Conservation (phyloP, 1,140 invertebrate genomes). For the Nomia melanderi region DNA sequence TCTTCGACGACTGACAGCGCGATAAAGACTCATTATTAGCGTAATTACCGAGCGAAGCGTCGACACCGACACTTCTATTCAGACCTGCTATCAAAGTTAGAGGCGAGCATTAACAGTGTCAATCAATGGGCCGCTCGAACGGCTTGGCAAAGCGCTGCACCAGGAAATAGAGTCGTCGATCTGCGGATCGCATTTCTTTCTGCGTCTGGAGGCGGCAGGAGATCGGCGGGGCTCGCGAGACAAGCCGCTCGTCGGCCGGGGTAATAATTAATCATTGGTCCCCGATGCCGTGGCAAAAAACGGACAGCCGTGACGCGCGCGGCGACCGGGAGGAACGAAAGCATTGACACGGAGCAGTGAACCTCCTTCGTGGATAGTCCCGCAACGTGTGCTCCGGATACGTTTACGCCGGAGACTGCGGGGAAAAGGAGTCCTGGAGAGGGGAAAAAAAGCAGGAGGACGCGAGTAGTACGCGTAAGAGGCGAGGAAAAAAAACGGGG, state of each 20-base stretch:
- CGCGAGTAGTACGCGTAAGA: too few relatives aligned
- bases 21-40: too few relatives aligned
- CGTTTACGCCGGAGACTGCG: not conserved
- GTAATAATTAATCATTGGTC: constrained; percentile 60
- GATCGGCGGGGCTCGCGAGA: constrained; percentile 19
- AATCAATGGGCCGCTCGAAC: too few relatives aligned
- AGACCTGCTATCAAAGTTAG: too few relatives aligned
- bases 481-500: not conserved
- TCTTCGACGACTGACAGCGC: too few relatives aligned
- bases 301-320: constrained; percentile 44
- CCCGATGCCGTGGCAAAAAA: constrained; percentile 58
- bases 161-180: constrained; percentile 26
- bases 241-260: constrained; percentile 34
- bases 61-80: too few relatives aligned
- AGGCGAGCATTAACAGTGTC: too few relatives aligned
- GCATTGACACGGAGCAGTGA: constrained; percentile 33
- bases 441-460: too few relatives aligned
- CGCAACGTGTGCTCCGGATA: constrained; percentile 4
- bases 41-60: too few relatives aligned
- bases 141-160: not conserved
- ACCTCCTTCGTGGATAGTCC: constrained; percentile 6
- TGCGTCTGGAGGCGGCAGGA: constrained; percentile 31
- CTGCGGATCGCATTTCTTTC: constrained; percentile 6
- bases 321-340: constrained; percentile 31
- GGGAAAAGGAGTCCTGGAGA: not conserved